Conservation (phyloP, 1,140 invertebrate genomes). For the Drosophila navojoa region DNA sequence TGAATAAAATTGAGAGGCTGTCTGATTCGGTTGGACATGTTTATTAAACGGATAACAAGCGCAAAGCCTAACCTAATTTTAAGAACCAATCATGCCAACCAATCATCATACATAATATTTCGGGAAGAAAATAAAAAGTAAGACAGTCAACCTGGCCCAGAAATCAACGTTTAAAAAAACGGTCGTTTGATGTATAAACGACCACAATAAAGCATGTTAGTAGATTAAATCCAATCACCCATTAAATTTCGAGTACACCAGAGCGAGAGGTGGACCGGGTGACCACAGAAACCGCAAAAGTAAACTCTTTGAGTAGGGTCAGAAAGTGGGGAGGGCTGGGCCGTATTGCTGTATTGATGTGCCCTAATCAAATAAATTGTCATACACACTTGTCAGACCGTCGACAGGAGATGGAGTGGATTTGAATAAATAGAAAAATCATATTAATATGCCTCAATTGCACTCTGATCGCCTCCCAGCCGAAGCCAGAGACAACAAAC, state of each 20-base stretch:
- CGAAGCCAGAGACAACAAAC: neutral
- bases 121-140: too few species aligned
- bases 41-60: too few species aligned
- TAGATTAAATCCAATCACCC: conserved; percentile 69
- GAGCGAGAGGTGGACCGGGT: conserved; percentile 5
- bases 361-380: conserved; percentile 20
- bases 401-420: neutral
- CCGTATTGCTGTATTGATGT: conserved; percentile 14
- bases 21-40: too few species aligned
- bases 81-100: too few species aligned
- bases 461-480: too few species aligned
- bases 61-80: too few species aligned
- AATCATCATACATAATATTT: too few species aligned
- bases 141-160: neutral
- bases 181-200: neutral
- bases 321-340: neutral
- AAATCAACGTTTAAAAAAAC: conserved; percentile 1
- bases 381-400: conserved; percentile 7
- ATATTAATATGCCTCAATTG: neutral
- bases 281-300: conserved; percentile 55
- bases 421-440: neutral
- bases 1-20: too few species aligned
- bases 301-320: conserved; percentile 53
- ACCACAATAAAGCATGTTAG: conserved; percentile 71
- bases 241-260: conserved; percentile 58